Evolutionary conservation across 2,888 invertebrate species (phyloP).

Genomic region (Aplocera efformata): DNA sequence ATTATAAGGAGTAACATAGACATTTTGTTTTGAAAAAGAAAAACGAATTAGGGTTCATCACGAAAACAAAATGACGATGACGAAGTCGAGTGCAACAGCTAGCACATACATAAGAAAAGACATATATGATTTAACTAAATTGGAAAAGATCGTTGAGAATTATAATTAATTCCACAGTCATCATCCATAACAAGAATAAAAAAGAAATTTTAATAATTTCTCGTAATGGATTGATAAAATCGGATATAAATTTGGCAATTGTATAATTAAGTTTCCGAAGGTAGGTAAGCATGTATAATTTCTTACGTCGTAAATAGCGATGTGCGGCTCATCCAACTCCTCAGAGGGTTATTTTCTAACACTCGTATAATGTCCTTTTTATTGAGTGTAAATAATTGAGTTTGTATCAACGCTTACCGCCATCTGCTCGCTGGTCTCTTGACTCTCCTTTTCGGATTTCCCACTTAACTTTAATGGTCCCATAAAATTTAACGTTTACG

Average conservation of each 20-base stretch:
- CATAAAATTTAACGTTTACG: slow-evolving; percentile 69
- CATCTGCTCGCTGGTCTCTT: slow-evolving; percentile 68
- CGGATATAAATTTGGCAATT: neutral
- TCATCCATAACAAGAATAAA: too few relatives aligned
- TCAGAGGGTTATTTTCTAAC: slow-evolving; percentile 70
- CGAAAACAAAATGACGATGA: too few relatives aligned
- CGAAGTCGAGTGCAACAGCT: too few relatives aligned
- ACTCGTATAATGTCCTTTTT: slow-evolving; percentile 77
- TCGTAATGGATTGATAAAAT: neutral
- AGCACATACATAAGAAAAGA: too few relatives aligned
- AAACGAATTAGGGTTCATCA: too few relatives aligned
- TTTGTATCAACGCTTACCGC: slow-evolving; percentile 71
- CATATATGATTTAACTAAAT: too few relatives aligned
- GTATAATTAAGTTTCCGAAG: slow-evolving; percentile 11
- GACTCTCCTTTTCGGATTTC: slow-evolving; percentile 77
- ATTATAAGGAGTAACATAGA: too few relatives aligned
- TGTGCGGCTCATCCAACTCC: slow-evolving; percentile 43
- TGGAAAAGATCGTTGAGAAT: too few relatives aligned
- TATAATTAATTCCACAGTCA: too few relatives aligned
- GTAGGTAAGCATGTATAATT: slow-evolving; percentile 31
- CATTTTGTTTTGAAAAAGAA: too few relatives aligned
- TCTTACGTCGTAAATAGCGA: slow-evolving; percentile 50
- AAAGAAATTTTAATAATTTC: neutral
- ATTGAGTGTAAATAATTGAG: slow-evolving; percentile 80
- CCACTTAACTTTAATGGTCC: slow-evolving; percentile 77